Evolutionary conservation across 2,113 vertebrate species (phyloP).

Genomic region (Mormyrus lacerda): DNA sequence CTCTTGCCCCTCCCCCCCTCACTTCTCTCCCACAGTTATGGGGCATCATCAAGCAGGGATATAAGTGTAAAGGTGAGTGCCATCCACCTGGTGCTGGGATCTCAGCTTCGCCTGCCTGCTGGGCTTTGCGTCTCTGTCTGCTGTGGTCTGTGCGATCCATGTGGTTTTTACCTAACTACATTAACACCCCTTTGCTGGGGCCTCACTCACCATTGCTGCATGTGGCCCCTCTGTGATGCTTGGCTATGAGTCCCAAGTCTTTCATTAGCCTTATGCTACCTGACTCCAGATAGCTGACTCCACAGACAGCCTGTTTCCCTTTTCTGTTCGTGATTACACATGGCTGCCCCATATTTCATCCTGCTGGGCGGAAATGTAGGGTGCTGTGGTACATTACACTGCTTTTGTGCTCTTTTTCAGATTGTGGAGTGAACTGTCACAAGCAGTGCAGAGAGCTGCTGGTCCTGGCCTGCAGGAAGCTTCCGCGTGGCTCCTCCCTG

Average conservation of each 20-base stretch:
- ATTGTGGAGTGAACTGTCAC: slow-evolving; percentile 93
- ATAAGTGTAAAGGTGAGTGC: slow-evolving; percentile 92
- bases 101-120: not conserved
- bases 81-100: not conserved
- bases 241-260: not conserved
- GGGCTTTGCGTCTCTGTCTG: not conserved
- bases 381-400: not conserved
- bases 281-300: not conserved
- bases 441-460: slow-evolving; percentile 92
- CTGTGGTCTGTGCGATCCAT: not conserved
- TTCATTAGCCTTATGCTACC: not conserved
- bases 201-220: not conserved
- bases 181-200: not conserved
- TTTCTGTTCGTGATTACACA: not conserved
- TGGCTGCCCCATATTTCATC: not conserved
- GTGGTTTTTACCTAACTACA: not conserved
- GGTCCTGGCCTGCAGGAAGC: slow-evolving; percentile 86
- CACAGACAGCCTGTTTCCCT: not conserved
- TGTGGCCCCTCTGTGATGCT: not conserved
- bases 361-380: not conserved
- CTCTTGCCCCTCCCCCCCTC: slow-evolving; percentile 18
- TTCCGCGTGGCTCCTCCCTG: slow-evolving; percentile 71
- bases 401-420: slow-evolving; percentile 51
- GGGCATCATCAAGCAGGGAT: slow-evolving; percentile 98
- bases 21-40: slow-evolving; percentile 74